phyloP scores from a whole-genome alignment of 2,888 invertebrate genomes.

The Bombylius discolor region DNA sequence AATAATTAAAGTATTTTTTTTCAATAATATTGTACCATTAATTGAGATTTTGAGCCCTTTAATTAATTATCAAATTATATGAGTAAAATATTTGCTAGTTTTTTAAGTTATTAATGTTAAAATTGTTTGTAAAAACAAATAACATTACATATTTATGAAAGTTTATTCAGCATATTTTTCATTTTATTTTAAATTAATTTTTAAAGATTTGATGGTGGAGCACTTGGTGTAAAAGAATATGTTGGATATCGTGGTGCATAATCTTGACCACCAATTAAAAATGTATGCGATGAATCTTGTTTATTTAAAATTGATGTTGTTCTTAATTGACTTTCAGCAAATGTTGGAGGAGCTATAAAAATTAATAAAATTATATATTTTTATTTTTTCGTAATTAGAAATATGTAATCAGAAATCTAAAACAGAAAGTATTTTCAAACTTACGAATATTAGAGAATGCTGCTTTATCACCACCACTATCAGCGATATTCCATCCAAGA shows the following conservation, averaged over 20 bases:
- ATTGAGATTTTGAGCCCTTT: too few relatives aligned
- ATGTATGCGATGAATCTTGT: conserved; percentile 47
- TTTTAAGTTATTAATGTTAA: too few relatives aligned
- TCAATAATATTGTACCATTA: too few relatives aligned
- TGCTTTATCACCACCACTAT: conserved; percentile 16
- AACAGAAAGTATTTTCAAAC: conserved; percentile 15
- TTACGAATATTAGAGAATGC: conserved; percentile 40
- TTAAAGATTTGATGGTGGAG: conserved; percentile 33
- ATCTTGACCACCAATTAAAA: conserved; percentile 37
- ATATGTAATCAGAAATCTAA: background rate
- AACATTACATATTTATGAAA: too few relatives aligned
- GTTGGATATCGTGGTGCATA: conserved; percentile 51
- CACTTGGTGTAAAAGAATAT: conserved; percentile 44
- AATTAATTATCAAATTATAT: too few relatives aligned
- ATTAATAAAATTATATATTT: background rate
- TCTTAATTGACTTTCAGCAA: conserved; percentile 48
- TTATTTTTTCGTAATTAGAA: background rate
- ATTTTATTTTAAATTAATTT: background rate
- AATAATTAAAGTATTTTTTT: too few relatives aligned
- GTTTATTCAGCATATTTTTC: too few relatives aligned
- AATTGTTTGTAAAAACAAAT: too few relatives aligned
- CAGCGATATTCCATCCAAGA: conserved; percentile 34
- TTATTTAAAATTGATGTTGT: conserved; percentile 49
- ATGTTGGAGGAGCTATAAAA: conserved; percentile 50
- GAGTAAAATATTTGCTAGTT: too few relatives aligned